Evolutionary conservation across 2,797 vertebrate species (phyloP).

Genomic region (Vireo griseus): DNA sequence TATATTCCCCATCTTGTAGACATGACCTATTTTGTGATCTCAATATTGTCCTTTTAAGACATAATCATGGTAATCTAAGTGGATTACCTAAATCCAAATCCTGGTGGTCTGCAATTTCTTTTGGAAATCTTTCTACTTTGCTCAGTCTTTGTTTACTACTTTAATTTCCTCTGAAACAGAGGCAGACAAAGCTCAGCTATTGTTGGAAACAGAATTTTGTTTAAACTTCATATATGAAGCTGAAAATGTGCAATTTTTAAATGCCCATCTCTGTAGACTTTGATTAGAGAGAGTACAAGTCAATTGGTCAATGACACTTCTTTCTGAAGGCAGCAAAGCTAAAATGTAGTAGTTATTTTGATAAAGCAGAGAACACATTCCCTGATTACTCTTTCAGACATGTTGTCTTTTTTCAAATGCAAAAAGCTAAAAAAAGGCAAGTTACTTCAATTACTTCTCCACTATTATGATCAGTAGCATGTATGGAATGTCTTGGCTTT

Average conservation of each 20-base stretch:
- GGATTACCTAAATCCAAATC: conserved; percentile 82
- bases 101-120: conserved; percentile 76
- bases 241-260: background rate
- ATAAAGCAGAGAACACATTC: background rate
- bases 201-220: background rate
- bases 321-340: background rate
- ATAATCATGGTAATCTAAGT: conserved; percentile 78
- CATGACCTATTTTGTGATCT: conserved; percentile 76
- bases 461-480: background rate
- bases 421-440: background rate
- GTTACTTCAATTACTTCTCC: background rate
- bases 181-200: conserved; percentile 5
- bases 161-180: conserved; percentile 41
- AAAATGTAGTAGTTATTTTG: background rate
- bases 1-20: conserved; percentile 27
- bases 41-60: conserved; percentile 74
- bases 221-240: background rate
- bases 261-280: background rate
- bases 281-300: background rate
- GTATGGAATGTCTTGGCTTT: background rate
- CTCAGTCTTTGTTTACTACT: conserved; percentile 68
- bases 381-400: background rate
- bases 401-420: background rate
- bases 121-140: conserved; percentile 65
- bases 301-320: background rate